Percentiles rank a stretch among this genome's conserved stretches.
phyloP scores from a whole-genome alignment of 1,140 invertebrate genomes.

The Lanistes nyassanus region DNA sequence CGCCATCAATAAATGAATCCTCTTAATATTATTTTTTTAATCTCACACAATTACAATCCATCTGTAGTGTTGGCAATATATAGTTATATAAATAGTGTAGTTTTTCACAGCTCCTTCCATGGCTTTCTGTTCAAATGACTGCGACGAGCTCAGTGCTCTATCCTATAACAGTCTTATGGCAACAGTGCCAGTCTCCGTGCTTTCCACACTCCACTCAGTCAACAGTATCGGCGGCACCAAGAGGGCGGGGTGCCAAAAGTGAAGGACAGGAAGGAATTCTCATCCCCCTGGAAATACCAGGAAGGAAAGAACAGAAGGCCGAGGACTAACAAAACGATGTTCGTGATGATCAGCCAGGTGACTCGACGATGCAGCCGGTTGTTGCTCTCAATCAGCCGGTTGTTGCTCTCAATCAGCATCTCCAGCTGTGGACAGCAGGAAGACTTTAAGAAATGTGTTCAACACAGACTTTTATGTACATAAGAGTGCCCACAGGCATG shows the following conservation, averaged over 20 bases:
- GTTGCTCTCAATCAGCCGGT: conserved; percentile 24
- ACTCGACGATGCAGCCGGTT: conserved; percentile 22
- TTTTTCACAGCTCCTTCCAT: no score
- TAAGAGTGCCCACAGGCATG: neutral
- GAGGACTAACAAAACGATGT: conserved; percentile 24
- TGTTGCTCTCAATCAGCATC: conserved; percentile 23
- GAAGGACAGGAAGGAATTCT: conserved; percentile 24
- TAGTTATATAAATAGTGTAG: no score
- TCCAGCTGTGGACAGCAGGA: conserved; percentile 14
- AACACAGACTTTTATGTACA: neutral
- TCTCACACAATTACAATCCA: no score
- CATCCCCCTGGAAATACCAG: conserved; percentile 27
- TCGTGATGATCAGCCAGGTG: conserved; percentile 19
- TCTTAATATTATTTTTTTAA: no score
- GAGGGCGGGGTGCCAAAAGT: conserved; percentile 21
- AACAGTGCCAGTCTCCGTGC: no score
- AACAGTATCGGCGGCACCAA: conserved; percentile 19
- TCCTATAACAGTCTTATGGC: no score
- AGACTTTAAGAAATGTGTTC: neutral
- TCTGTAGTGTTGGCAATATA: no score
- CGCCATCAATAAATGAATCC: no score
- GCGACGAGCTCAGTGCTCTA: no score
- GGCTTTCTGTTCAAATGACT: no score
- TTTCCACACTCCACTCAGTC: neutral
- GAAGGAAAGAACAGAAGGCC: conserved; percentile 17